Base-by-base conservation (phyloP, 2,888 invertebrate species). In the Acrocera orbiculus region DNA sequence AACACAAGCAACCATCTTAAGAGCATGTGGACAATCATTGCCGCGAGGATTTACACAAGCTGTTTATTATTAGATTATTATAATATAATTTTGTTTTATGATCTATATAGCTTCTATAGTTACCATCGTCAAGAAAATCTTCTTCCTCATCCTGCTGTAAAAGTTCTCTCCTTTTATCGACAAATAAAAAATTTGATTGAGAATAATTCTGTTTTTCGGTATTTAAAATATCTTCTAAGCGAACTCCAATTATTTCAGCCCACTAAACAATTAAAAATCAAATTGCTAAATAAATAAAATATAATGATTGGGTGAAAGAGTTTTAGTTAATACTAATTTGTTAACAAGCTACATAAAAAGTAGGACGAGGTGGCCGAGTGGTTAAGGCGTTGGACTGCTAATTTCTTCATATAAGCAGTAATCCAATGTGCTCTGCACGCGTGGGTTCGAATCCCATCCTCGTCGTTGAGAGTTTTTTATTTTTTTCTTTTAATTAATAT, bases 41-140 rank as follows among this genome's bases (percentile, higher is more conserved):
- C 89, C 90, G 37, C 68, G 62, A 0, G 69, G 65, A 51, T 67
- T 64, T 5, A 69, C 66, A 4, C 65, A 67, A 1, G 67, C 61
- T 54, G 48, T 48, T 20, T 30, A 24, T n/a, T 16, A 16, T 32
- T 32, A 13, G 13, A 14, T 16, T 28, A 13, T n/a, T 20, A 8
- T 30, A 4, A 10, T 23, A 10, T 7, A 9, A 30, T 19, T n/a
- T 19, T 7, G 13, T 11, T 19, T 9, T 20, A 30, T 32, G 25
- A 4, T 16, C 8, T 5, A 26, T 24, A 25, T 24, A n/a, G n/a
- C n/a, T n/a, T n/a, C n/a, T n/a, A n/a, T n/a, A 40, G 26, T 16
- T 36, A 81, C 85, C 81, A 72, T 92, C 95, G 58, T 98, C 96
- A 14, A 98, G 65, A 53, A 93, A 98, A 58, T 98, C 95, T 62